Percentiles rank a stretch among this genome's conserved stretches.
Conservation (phyloP, 1,140 invertebrate species). For the Harlomillsia oculata region DNA sequence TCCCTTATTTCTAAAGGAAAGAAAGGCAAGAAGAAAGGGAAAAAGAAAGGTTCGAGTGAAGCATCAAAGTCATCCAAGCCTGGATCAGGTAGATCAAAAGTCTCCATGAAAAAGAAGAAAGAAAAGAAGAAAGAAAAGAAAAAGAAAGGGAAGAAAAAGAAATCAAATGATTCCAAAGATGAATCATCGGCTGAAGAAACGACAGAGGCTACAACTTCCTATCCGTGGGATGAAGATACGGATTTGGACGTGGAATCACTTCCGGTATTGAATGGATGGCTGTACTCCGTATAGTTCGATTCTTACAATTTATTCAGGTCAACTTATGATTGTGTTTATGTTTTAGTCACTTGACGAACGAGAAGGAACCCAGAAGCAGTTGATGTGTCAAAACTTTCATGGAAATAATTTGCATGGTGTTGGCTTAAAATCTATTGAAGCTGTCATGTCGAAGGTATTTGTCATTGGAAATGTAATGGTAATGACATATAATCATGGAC, state of each 20-base stretch:
- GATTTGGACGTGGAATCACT: constrained; percentile 28
- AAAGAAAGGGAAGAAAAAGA: constrained; percentile 27
- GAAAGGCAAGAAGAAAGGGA: neutral
- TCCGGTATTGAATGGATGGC: constrained; percentile 14
- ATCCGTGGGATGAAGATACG: constrained; percentile 30
- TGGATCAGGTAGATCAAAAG: no score
- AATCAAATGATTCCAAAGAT: constrained; percentile 7
- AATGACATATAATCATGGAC: no score
- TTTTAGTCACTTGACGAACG: no score
- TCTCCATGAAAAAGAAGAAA: constrained; percentile 44
- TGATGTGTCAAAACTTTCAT: no score
- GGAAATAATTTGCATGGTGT: no score
- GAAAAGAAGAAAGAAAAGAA: constrained; percentile 42
- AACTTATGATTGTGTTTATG: no score
- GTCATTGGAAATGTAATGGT: no score
- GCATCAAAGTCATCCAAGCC: no score
- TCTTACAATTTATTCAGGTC: no score
- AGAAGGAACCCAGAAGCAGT: no score
- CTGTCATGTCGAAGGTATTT: constrained; percentile 22
- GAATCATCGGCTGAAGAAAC: constrained; percentile 4
- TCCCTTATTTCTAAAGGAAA: no score
- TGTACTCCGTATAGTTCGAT: no score
- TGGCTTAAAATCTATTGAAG: constrained; percentile 14
- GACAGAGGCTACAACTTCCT: constrained; percentile 7
- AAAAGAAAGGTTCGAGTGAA: neutral